Evolutionary conservation across 2,797 vertebrate genomes (phyloP).

Genomic region (Pantherophis alleghaniensis): DNA sequence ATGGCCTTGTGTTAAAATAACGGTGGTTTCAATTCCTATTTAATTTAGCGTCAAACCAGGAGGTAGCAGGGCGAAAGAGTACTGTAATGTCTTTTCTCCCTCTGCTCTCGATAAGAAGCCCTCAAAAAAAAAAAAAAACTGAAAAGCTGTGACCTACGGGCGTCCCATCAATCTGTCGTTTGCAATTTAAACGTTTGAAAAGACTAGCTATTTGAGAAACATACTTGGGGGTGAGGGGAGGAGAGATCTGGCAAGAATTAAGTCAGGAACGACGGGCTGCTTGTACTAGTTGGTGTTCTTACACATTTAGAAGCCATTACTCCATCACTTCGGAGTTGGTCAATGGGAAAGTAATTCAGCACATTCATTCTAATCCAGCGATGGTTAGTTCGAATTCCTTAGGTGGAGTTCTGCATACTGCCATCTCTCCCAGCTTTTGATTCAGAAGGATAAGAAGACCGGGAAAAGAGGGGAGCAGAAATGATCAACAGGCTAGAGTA

Average conservation of each 20-base stretch:
- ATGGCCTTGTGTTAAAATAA: not conserved
- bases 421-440: not conserved
- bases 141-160: conserved; percentile 52
- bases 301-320: conserved; percentile 69
- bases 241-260: conserved; percentile 75
- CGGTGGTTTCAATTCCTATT: not conserved
- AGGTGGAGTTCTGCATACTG: conserved; percentile 31
- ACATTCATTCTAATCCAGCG: conserved; percentile 65
- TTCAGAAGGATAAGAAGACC: conserved; percentile 6
- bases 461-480: not conserved
- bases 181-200: conserved; percentile 64
- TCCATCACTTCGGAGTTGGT: conserved; percentile 61
- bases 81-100: not conserved
- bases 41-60: not conserved
- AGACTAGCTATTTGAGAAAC: conserved; percentile 65
- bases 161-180: conserved; percentile 55
- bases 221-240: not conserved
- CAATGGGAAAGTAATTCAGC: conserved; percentile 56
- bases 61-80: not conserved
- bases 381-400: conserved; percentile 53
- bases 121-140: conserved; percentile 26
- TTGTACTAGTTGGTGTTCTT: conserved; percentile 69
- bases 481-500: not conserved
- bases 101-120: conserved; percentile 28
- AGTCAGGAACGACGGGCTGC: conserved; percentile 69